These are phyloP conservation scores for Danio aesculapii DNA, from an alignment of 2,797 vertebrate species.

Conservation along the genomic window DNA sequence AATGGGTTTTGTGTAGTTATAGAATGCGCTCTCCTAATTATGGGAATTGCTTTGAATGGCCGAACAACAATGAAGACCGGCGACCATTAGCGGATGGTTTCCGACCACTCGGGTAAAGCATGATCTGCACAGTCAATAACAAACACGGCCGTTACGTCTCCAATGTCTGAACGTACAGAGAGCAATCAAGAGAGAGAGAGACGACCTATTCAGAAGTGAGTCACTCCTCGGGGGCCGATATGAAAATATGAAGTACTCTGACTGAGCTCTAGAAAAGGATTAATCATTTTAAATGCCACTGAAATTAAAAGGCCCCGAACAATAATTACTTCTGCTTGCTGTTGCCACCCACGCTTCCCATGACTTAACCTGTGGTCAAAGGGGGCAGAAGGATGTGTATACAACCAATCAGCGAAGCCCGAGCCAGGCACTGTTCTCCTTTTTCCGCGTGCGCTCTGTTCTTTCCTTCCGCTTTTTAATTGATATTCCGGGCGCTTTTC, in stretches of 20 bases:
- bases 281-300: slow-evolving; percentile 73
- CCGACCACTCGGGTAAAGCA: slow-evolving; percentile 62
- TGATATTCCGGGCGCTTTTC: slow-evolving; percentile 56
- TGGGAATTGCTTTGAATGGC: slow-evolving; percentile 60
- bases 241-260: slow-evolving; percentile 67
- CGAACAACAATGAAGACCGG: slow-evolving; percentile 57
- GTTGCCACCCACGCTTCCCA: slow-evolving; percentile 36
- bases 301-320: slow-evolving; percentile 70
- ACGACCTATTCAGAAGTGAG: slow-evolving; percentile 66
- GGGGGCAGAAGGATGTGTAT: slow-evolving; percentile 45
- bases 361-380: slow-evolving; percentile 56
- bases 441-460: slow-evolving; percentile 26
- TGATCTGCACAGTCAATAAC: slow-evolving; percentile 65
- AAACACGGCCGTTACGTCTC: slow-evolving; percentile 64
- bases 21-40: slow-evolving; percentile 17
- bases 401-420: slow-evolving; percentile 51
- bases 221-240: slow-evolving; percentile 55
- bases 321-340: slow-evolving; percentile 59
- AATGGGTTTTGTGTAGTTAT: slow-evolving; percentile 20
- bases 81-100: slow-evolving; percentile 61
- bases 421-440: slow-evolving; percentile 28
- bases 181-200: slow-evolving; percentile 70
- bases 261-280: slow-evolving; percentile 64
- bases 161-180: slow-evolving; percentile 67
- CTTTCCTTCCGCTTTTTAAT: slow-evolving; percentile 49